A percentile compares a stretch with the other conserved stretches of the same genome.
These are phyloP conservation scores for Otolemur garnettii DNA, from an alignment of 2,113 vertebrate genomes.

Conservation along the genomic window DNA sequence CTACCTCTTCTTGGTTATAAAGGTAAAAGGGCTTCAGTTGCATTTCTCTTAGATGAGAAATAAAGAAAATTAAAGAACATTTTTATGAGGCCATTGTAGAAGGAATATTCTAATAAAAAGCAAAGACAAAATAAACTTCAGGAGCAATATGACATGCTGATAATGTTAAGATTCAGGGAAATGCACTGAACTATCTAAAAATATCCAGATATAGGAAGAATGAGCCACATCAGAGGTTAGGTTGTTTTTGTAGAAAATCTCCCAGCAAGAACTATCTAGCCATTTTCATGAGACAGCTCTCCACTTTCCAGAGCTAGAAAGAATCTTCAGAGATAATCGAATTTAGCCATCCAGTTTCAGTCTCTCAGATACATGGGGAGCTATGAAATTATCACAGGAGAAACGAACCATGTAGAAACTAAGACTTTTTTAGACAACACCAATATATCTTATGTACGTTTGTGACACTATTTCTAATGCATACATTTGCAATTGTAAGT, in stretches of 20 bases:
- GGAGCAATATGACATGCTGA: neutral
- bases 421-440: neutral
- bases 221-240: neutral
- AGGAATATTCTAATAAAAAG: constrained; percentile 4
- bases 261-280: neutral
- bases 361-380: neutral
- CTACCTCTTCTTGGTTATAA: neutral
- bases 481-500: neutral
- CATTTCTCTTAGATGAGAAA: neutral
- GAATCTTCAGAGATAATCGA: neutral
- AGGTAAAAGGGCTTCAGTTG: neutral
- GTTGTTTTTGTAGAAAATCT: neutral
- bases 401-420: neutral
- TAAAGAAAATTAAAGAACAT: neutral
- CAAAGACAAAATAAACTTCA: neutral
- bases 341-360: neutral
- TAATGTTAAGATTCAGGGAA: constrained; percentile 26
- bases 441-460: neutral
- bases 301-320: neutral
- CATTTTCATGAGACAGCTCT: neutral
- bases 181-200: constrained; percentile 40
- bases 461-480: neutral
- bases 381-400: neutral
- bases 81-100: neutral
- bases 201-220: constrained; percentile 12